Evolutionary conservation across 2,113 vertebrate species (phyloP).

Genomic region (Chloropsis cyanopogon): DNA sequence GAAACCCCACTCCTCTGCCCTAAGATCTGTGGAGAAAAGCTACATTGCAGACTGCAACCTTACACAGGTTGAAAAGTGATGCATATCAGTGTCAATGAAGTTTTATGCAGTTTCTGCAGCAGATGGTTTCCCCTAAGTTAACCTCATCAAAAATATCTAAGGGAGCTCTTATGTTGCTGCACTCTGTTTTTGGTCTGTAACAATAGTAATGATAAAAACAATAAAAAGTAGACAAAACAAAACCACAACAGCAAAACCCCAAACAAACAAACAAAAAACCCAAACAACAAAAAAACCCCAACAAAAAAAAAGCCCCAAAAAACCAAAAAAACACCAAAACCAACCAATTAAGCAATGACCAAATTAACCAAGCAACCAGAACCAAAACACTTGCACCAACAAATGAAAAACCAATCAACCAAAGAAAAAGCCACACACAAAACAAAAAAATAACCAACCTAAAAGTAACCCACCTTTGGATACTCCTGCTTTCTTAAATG

Average conservation of each 20-base stretch:
- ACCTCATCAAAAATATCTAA: neutral
- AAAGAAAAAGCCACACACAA: neutral
- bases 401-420: fast-evolving
- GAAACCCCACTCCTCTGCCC: fast-evolving
- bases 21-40: neutral
- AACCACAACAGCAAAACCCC: neutral
- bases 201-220: neutral
- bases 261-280: neutral
- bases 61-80: neutral
- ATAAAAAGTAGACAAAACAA: neutral
- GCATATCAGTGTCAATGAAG: neutral
- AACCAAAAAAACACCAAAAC: neutral
- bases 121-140: neutral
- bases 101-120: neutral
- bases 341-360: neutral
- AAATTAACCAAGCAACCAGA: neutral
- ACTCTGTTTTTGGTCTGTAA: neutral
- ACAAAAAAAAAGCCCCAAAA: neutral
- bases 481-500: neutral
- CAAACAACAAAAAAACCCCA: too few species aligned
- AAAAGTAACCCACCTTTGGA: neutral
- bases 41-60: neutral
- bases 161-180: neutral
- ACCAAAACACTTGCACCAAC: neutral
- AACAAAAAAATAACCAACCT: neutral